Evolutionary conservation across 2,797 vertebrate species (phyloP), one percentile per base, ranked within the genome.

Genomic region (Alca torda): DNA sequence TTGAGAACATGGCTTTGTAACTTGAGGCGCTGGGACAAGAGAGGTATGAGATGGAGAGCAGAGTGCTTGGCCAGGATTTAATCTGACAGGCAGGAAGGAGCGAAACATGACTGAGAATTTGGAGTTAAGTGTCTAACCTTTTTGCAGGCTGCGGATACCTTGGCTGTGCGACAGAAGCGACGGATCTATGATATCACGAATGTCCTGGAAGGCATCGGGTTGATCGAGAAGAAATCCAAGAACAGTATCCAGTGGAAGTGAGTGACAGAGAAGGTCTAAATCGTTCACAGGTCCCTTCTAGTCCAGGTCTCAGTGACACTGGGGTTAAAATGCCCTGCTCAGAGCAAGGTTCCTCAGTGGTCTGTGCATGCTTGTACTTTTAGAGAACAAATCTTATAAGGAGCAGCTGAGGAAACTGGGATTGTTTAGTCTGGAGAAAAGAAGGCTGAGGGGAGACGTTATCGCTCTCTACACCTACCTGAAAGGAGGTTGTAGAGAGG

Each of bases 221-320:
- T 99, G 80, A 99, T 99, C 1, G 99, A 99, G 98, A 99, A 99
- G 98, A 99, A 99, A 94, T 99, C 99, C 75, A 99, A 99, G 97
- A 99, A 99, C 98, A 99, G 99, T 93, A 99, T 99, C 96, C 99
- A 99, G 87, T 99, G 99, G 99, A 99, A 99, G 99, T 99, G 98
- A 99, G 99, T 98, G 70, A 41, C n/a, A 31, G 46, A 84, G 50
- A 37, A 56, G 13, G 19, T 87, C 39, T 80, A 16, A 87, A 45
- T 64, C 0, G 0, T 67, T 79, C 56, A 35, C 25, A 16, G 59
- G 35, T 73, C 70, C 73, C 69, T 73, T 75, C 56, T 30, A 54
- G 53, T 24, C 35, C 63, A 30, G 43, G 46, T 48, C 43, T 39
- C 23, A 80, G 37, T 64, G 81, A 21, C 28, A 11, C 24, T 31